Evolutionary conservation across 2,888 invertebrate species (phyloP), one percentile per base, ranked within the genome.

Genomic region (Stomorhina lunata): DNA sequence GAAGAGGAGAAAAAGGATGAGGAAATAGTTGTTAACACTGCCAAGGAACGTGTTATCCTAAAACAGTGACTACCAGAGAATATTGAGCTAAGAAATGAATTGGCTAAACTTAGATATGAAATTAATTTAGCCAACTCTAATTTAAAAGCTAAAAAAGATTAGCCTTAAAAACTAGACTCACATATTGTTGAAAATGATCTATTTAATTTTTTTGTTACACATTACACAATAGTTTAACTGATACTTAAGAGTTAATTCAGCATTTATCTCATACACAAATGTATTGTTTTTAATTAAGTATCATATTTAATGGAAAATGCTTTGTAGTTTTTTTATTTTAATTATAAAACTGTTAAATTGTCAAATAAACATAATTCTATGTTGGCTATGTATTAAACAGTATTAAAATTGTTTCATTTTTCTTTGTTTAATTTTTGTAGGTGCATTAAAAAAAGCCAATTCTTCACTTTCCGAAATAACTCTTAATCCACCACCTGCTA

Each of bases 71-170:
- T 69, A 32, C 20, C 65, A 45, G 45, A 75, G 22, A 40, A 65
- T 75, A 48, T 82, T 12, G n/a, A 53, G 34, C 53, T 86, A 40
- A 80, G 84, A 69, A 85, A 86, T 66, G 84, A 85, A 57, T 29
- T 89, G 63, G 83, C 84, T 12, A 82, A 86, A 83, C 83, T 88
- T 27, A 84, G 85, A 84, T 87, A 84, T 76, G 88, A 84, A n/a
- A 55, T 86, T 63, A 66, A 85, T 37, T 48, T 86, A 71, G 75
- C 82, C 53, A 40, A 15, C 40, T n/a, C 40, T 20, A 20, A 2
- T 50, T 61, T 80, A 7, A 65, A 34, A 27, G 6, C 53, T 15
- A 27, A 22, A 43, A 59, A 37, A 43, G 32, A 66, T 59, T 80
- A 73, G 34, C 29, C 12, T 27, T 34, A 37, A 27, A 27, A 20